Base-by-base conservation (phyloP, 2,113 vertebrate genomes). In the Apaloderma vittatum region DNA sequence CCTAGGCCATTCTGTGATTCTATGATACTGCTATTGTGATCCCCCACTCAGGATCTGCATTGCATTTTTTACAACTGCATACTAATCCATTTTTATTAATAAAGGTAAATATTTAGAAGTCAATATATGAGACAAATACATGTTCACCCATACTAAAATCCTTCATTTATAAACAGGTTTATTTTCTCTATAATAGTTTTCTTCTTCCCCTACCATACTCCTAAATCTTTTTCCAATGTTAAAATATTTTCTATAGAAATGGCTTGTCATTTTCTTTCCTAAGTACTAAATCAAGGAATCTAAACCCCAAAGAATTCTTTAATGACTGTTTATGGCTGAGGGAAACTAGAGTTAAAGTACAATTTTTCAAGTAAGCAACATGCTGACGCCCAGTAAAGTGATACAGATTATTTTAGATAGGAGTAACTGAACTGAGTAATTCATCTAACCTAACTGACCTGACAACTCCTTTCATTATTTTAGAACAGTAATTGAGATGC, bases 401-500 rank as follows among this genome's bases (percentile, higher is more conserved):
- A 93, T 72, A 94, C 61, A 92, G 94, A 95, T 91, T 76, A 58
- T 89, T 94, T 79, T 3, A 90, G 92, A 90, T 77, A 36, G 75
- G 32, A 86, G 71, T n/a, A 95, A 76, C 82, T 49, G 90, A 92
- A 63, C 85, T 80, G 78, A 37, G 90, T 90, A 90, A 96, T 96
- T 92, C 92, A 92, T 94, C 96, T 27, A 74, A 72, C 72, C 96
- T 32, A 54, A 66, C 79, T 86, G 87, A 88, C 87, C 95, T 85
- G 86, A 88, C 81, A 96, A 67, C 49, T 93, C 58, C 83, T 91
- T 81, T 92, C 91, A 77, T 95, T 94, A 90, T 88, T 96, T 92
- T 14, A 74, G 30, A 90, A 58, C 59, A 71, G 78, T 75, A 88
- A 95, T 51, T 94, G 94, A 92, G 93, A 68, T 78, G 91, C 84